Evolutionary conservation across 1,140 invertebrate genomes (phyloP).

Genomic region (Periplaneta americana): DNA sequence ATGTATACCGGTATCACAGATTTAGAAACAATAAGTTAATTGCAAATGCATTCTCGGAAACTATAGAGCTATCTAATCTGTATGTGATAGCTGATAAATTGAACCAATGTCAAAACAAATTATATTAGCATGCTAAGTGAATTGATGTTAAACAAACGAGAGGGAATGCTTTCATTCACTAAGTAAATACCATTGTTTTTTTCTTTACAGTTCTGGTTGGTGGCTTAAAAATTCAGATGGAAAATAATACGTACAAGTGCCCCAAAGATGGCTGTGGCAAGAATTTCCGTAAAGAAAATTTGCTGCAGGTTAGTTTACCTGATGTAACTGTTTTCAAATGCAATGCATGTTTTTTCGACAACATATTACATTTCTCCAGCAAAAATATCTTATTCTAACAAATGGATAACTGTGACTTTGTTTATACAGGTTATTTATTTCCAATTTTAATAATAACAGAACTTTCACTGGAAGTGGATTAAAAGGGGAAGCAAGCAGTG

Average conservation of each 20-base stretch:
- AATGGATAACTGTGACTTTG: no score
- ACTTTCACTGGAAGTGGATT: no score
- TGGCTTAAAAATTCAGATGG: constrained; percentile 59
- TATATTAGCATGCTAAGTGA: no score
- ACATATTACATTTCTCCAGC: no score
- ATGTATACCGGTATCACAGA: no score
- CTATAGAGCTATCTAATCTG: background rate
- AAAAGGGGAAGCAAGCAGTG: no score
- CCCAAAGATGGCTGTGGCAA: constrained; percentile 78
- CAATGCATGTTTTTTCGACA: no score
- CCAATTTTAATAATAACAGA: no score
- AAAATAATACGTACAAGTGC: constrained; percentile 69
- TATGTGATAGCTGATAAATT: background rate
- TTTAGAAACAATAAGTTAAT: background rate
- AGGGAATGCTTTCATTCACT: background rate
- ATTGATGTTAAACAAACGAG: background rate
- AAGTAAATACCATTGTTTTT: background rate
- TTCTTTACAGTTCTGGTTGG: constrained; percentile 50
- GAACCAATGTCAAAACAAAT: background rate
- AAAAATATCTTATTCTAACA: no score
- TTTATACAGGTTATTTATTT: no score
- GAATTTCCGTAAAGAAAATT: constrained; percentile 82
- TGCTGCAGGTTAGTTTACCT: constrained; percentile 36
- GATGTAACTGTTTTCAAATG: no score
- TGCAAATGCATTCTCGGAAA: background rate